Conservation (phyloP, 2,888 invertebrate genomes). For the Bhutanitis thaidina region DNA sequence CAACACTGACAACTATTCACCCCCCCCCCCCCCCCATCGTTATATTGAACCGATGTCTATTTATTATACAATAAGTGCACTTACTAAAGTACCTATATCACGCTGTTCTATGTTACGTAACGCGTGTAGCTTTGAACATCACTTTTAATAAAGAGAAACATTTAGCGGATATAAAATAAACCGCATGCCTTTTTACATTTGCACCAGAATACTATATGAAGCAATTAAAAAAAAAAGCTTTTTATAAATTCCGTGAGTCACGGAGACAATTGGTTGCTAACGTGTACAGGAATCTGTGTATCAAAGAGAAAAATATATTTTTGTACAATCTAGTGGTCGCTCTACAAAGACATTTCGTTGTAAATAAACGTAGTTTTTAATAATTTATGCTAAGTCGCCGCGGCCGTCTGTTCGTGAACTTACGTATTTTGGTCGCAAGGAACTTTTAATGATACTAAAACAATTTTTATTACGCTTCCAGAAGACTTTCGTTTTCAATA, state of each 20-base stretch:
- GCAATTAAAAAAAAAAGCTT: too few relatives aligned
- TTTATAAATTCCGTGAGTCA: too few relatives aligned
- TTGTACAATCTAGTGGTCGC: slow-evolving; percentile 5
- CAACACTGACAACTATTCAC: slow-evolving; percentile 29
- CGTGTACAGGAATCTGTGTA: too few relatives aligned
- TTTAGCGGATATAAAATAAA: too few relatives aligned
- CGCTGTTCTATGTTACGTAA: too few relatives aligned
- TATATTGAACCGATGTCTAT: slow-evolving; percentile 21
- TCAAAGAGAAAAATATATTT: slow-evolving; percentile 1
- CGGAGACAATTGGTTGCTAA: too few relatives aligned
- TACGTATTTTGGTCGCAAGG: slow-evolving; percentile 24
- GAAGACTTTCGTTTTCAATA: slow-evolving; percentile 49
- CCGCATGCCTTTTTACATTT: too few relatives aligned
- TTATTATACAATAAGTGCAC: slow-evolving; percentile 17
- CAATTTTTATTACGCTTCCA: slow-evolving; percentile 44
- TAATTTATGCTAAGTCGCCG: slow-evolving; percentile 29
- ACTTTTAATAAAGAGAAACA: too few relatives aligned
- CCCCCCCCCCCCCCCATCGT: too few relatives aligned
- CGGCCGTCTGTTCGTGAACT: slow-evolving; percentile 32
- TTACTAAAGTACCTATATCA: slow-evolving; percentile 4
- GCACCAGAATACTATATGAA: too few relatives aligned
- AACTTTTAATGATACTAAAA: slow-evolving; percentile 33
- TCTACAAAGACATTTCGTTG: slow-evolving; percentile 29
- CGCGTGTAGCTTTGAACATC: too few relatives aligned
- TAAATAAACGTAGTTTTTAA: slow-evolving; percentile 26